Base-by-base conservation (phyloP, 2,113 vertebrate genomes). In the Tapirus terrestris region DNA sequence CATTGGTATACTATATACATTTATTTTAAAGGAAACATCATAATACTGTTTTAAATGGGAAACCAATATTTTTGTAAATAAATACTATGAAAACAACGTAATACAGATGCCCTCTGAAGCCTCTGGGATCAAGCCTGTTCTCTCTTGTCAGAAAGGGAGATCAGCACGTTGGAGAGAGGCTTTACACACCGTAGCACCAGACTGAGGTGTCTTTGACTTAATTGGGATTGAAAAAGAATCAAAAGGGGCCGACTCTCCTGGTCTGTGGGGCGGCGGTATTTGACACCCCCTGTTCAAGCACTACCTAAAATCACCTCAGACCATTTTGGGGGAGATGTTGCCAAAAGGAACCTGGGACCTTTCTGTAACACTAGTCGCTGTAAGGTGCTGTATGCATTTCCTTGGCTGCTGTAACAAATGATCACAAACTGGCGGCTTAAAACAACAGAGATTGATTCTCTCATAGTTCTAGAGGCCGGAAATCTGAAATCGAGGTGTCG, bases 11-110 rank as follows among this genome's bases (percentile, higher is more conserved):
- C 0, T 21, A 12, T 33, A 53, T 75, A 21, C 43, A 4, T 93
- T 92, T 83, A 83, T 94, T 89, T 95, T 63, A 77, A 89, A 95
- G 77, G 61, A 68, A 77, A 48, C n/a, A 10, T 77, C n/a, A 31
- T 43, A 70, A 45, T 67, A 79, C 60, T 73, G 2, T 67, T 67
- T 60, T 45, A 58, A 51, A 5, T 39, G 9, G 56, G 45, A 88
- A 92, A 70, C 48, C 29, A 31, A 25, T 65, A 27, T 14, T 73
- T 76, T 56, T 48, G 61, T 76, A 58, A 81, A 53, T 76, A 76
- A 70, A 65, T 51, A 33, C 0, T 1, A 48, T 75, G 36, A 92
- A 80, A 84, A 72, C 58, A 61, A 68, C 84, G 60, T 39, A 60
- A n/a, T 48, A 4, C 60, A 82, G 45, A 29, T 61, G 67, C 45